These are phyloP conservation scores for Lytechinus pictus DNA, from an alignment of 35 echinoderm and acorn worm species.

Conservation along the genomic window DNA sequence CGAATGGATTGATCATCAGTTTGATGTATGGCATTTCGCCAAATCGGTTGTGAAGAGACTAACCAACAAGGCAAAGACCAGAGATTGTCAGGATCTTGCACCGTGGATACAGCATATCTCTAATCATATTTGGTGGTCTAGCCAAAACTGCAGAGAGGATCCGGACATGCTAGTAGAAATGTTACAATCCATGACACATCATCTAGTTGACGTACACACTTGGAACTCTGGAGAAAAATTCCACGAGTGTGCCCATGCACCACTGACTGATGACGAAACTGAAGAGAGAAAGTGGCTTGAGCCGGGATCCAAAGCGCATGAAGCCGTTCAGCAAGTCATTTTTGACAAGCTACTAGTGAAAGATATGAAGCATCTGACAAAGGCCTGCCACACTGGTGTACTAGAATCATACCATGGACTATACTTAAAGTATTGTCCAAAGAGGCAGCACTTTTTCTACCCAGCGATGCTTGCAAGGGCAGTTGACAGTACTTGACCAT, in stretches of 20 bases:
- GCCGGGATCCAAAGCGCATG: background rate
- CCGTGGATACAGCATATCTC: background rate
- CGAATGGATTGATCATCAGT: background rate
- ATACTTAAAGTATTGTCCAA: slow-evolving; percentile 48
- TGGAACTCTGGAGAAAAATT: background rate
- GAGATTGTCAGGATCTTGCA: background rate
- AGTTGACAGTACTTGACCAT: slow-evolving; percentile 46
- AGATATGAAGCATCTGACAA: slow-evolving; percentile 42
- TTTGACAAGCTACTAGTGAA: slow-evolving; percentile 31
- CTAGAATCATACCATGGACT: slow-evolving; percentile 50
- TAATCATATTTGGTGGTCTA: background rate
- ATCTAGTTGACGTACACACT: background rate
- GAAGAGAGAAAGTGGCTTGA: background rate
- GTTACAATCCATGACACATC: background rate
- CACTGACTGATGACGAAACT: background rate
- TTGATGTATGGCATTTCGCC: background rate
- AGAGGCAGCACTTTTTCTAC: slow-evolving; percentile 44
- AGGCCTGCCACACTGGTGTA: slow-evolving; percentile 48
- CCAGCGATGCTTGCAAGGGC: slow-evolving; percentile 38
- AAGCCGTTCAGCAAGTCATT: background rate
- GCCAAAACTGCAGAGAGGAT: too few relatives aligned
- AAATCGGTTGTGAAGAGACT: background rate
- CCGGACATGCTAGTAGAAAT: background rate
- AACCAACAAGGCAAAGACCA: background rate
- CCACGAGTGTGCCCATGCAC: background rate